phyloP scores from a whole-genome alignment of 2,113 vertebrate genomes.

The Diphyllodes magnificus region DNA sequence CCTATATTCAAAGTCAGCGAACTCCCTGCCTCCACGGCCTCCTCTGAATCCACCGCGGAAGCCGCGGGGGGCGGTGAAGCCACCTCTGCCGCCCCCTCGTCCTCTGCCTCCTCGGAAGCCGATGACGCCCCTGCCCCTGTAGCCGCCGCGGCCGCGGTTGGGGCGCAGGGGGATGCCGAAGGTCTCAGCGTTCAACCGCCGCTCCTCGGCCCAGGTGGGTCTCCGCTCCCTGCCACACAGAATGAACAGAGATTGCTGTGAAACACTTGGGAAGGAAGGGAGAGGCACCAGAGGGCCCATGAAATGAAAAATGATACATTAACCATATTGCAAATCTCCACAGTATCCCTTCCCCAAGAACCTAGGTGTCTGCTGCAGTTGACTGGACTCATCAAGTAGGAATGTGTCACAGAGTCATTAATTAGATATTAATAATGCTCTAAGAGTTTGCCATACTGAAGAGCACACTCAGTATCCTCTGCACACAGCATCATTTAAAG shows the following conservation, averaged over 20 bases:
- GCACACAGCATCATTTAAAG: neutral
- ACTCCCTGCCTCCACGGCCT: slow-evolving; percentile 87
- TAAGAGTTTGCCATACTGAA: neutral
- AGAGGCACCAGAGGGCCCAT: neutral
- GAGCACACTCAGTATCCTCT: neutral
- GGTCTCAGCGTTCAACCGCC: slow-evolving; percentile 92
- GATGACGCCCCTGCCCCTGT: slow-evolving; percentile 82
- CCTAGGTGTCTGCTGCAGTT: neutral
- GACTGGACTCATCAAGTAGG: neutral
- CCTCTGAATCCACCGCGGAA: slow-evolving; percentile 89
- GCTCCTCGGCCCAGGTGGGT: slow-evolving; percentile 95
- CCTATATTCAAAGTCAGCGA: slow-evolving; percentile 94
- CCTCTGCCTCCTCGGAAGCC: slow-evolving; percentile 88
- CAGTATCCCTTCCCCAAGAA: neutral
- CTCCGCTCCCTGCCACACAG: slow-evolving; percentile 82
- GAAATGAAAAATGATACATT: neutral
- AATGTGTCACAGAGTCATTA: neutral
- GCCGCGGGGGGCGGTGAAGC: slow-evolving; percentile 80
- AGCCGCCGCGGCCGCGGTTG: slow-evolving; percentile 86
- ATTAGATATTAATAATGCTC: neutral
- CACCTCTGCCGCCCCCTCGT: slow-evolving; percentile 77
- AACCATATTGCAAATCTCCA: neutral
- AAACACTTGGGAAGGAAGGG: neutral
- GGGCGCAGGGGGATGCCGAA: slow-evolving; percentile 93
- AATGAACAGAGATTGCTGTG: neutral